A percentile compares a stretch with the other conserved stretches of the same genome.
These are phyloP conservation scores for Triplophysa bombifrons DNA, from an alignment of 2,797 vertebrate species.

Conservation along the genomic window DNA sequence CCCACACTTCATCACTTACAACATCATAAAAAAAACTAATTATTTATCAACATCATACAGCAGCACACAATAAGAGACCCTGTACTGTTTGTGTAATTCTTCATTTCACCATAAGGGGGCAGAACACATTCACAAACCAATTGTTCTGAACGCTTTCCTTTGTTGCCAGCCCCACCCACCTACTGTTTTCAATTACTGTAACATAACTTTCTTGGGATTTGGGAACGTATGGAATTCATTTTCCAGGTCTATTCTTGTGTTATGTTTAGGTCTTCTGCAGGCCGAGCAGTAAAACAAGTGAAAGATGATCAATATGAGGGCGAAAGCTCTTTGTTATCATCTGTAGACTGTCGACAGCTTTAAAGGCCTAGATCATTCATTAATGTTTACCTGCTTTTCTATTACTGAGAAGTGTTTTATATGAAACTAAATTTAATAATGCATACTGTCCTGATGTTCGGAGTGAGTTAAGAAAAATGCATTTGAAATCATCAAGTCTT, in stretches of 20 bases:
- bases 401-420: too few relatives aligned
- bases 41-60: constrained; percentile 20
- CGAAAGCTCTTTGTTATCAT: constrained; percentile 35
- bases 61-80: background rate
- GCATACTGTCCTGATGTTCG: too few relatives aligned
- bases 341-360: background rate
- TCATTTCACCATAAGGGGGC: constrained; percentile 53
- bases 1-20: constrained; percentile 11
- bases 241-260: constrained; percentile 40
- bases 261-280: constrained; percentile 38
- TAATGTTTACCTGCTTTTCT: too few relatives aligned
- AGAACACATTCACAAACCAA: constrained; percentile 42
- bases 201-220: constrained; percentile 56
- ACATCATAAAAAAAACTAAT: background rate
- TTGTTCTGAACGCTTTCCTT: constrained; percentile 43
- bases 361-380: background rate
- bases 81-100: background rate
- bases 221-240: constrained; percentile 45
- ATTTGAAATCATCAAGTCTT: too few relatives aligned
- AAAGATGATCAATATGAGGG: constrained; percentile 16
- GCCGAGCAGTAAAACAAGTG: constrained; percentile 47
- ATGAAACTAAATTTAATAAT: too few relatives aligned
- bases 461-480: too few relatives aligned
- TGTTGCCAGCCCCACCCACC: constrained; percentile 57
- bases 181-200: constrained; percentile 62